Evolutionary conservation across 2,888 invertebrate species (phyloP).

Genomic region (Diarsia dahlii): DNA sequence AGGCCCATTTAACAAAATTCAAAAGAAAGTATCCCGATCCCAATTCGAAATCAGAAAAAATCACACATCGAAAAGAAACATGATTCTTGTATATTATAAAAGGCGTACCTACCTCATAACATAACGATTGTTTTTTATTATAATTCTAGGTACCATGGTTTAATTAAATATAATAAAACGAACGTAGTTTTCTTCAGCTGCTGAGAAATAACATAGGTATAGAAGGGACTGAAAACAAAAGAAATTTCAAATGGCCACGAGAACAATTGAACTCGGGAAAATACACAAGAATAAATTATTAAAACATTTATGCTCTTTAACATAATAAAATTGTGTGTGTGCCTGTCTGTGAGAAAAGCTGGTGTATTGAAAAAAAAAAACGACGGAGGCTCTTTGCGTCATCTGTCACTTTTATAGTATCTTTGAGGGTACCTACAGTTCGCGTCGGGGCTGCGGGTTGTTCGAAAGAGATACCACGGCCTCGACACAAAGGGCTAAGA

Average conservation of each 20-base stretch:
- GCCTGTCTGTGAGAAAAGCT: background rate
- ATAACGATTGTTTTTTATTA: conserved; percentile 13
- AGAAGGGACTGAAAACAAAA: background rate
- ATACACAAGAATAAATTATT: conserved; percentile 2
- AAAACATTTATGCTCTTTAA: background rate
- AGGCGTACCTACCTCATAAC: no score
- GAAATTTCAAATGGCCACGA: background rate
- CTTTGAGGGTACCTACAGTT: no score
- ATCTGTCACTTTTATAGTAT: background rate
- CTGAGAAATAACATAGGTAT: conserved; percentile 11
- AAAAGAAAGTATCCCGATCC: background rate
- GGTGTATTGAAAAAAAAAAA: background rate
- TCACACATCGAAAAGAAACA: background rate
- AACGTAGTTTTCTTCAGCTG: background rate
- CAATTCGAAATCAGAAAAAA: background rate
- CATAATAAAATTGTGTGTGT: conserved; percentile 4
- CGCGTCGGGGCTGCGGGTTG: no score
- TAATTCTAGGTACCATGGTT: background rate
- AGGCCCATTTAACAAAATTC: no score
- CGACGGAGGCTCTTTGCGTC: no score
- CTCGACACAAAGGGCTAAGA: no score
- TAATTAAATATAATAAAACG: background rate
- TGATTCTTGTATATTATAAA: background rate
- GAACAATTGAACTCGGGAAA: background rate
- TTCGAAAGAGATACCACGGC: no score